Percentiles rank a stretch among this genome's conserved stretches.
These are phyloP conservation scores for Orchesella flavescens DNA, from an alignment of 2,888 invertebrate genomes.

Conservation along the genomic window DNA sequence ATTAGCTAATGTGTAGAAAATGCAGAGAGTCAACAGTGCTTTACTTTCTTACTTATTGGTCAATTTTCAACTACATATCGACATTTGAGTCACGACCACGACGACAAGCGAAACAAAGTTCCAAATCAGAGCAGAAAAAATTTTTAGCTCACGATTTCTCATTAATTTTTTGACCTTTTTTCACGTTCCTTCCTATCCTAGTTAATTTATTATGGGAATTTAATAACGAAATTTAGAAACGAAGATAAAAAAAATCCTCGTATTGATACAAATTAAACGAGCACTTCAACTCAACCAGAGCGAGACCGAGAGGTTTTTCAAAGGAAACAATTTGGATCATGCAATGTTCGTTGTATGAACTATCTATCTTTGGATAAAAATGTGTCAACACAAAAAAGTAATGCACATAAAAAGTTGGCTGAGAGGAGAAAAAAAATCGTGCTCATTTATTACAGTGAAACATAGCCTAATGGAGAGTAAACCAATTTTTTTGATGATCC, in stretches of 20 bases:
- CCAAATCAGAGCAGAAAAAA: slow-evolving; percentile 61
- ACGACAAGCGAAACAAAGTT: slow-evolving; percentile 17
- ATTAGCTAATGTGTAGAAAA: background rate
- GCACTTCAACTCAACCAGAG: background rate
- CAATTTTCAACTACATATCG: slow-evolving; percentile 27
- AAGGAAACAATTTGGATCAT: slow-evolving; percentile 18
- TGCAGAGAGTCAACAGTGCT: background rate
- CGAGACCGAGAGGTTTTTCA: too few relatives aligned
- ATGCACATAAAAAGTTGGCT: background rate
- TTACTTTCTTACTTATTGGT: too few relatives aligned
- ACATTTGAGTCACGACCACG: slow-evolving; percentile 63
- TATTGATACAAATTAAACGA: slow-evolving; percentile 13
- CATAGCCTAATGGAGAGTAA: slow-evolving; percentile 2
- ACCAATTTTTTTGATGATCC: background rate
- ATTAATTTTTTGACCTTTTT: slow-evolving; percentile 46
- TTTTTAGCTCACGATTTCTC: slow-evolving; percentile 64
- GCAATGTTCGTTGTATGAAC: background rate
- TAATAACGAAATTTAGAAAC: background rate
- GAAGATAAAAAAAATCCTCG: background rate
- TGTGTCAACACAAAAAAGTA: slow-evolving; percentile 8
- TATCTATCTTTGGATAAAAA: background rate
- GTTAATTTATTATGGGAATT: slow-evolving; percentile 13
- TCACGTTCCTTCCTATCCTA: background rate
- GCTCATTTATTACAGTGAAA: background rate
- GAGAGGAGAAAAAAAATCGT: background rate